phyloP scores from a whole-genome alignment of 92 coral and sea anemone genomes.

The Zoanthus solanderi region DNA sequence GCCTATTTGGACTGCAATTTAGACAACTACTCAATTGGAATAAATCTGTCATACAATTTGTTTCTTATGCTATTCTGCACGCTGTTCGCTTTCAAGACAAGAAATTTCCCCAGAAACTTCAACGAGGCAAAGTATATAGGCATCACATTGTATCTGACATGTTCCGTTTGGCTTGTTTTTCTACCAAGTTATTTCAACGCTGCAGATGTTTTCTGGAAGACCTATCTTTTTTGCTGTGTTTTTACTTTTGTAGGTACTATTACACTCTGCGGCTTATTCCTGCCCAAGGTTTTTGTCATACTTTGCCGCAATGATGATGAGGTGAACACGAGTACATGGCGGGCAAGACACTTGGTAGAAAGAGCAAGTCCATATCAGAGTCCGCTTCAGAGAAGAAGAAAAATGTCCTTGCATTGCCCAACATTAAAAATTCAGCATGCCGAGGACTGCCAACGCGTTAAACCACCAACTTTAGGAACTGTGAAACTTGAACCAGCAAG shows the following conservation, averaged over 20 bases:
- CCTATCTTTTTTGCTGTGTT: constrained; percentile 68
- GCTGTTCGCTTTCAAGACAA: constrained; percentile 89
- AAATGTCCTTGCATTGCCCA: not conserved
- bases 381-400: not conserved
- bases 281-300: constrained; percentile 73
- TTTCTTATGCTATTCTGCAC: constrained; percentile 87
- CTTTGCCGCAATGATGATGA: constrained; percentile 12
- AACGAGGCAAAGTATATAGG: constrained; percentile 98
- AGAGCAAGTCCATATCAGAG: not conserved
- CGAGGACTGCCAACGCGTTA: not conserved
- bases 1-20: constrained; percentile 77
- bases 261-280: constrained; percentile 84
- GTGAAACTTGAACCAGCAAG: not conserved
- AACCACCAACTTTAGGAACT: not conserved
- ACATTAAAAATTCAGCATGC: not conserved
- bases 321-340: constrained; percentile 9
- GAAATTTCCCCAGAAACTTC: constrained; percentile 92
- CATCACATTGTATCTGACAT: constrained; percentile 89
- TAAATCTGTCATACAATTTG: constrained; percentile 81
- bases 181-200: constrained; percentile 85
- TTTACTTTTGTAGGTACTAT: constrained; percentile 81
- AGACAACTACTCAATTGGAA: constrained; percentile 69
- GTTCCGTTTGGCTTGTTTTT: constrained; percentile 93
- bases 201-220: constrained; percentile 69
- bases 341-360: constrained; percentile 1